Evolutionary conservation across 1,140 invertebrate genomes (phyloP).

Genomic region (Pseudomyrmex pallidus): DNA sequence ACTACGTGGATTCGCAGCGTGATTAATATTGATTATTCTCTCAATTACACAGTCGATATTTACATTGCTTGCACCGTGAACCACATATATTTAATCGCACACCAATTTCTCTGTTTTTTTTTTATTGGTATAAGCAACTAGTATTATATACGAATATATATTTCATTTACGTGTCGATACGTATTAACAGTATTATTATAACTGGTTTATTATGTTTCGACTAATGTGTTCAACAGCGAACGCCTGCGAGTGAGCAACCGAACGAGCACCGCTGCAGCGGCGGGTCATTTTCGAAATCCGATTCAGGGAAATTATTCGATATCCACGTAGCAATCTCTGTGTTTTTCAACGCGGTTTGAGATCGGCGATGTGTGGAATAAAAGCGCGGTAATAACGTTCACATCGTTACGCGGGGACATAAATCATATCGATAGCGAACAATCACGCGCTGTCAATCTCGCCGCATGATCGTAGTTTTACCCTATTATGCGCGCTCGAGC

Average conservation of each 20-base stretch:
- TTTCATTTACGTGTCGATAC: not conserved
- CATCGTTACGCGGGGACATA: slow-evolving; percentile 51
- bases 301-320: not conserved
- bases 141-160: no score
- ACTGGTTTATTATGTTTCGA: not conserved
- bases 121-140: not conserved
- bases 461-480: not conserved
- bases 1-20: not conserved
- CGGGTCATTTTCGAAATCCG: not conserved
- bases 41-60: not conserved
- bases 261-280: slow-evolving; percentile 11
- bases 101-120: not conserved
- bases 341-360: not conserved
- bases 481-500: not conserved
- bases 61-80: not conserved
- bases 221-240: not conserved
- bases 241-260: slow-evolving; percentile 62
- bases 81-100: not conserved
- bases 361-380: slow-evolving; percentile 18
- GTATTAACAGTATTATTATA: not conserved
- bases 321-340: slow-evolving; percentile 9
- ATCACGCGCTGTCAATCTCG: slow-evolving; percentile 13
- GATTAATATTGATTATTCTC: slow-evolving; percentile 10
- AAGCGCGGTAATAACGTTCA: not conserved
- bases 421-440: slow-evolving; percentile 60